Evolutionary conservation across 2,888 invertebrate species (phyloP), one percentile per base, ranked within the genome.

Genomic region (Heteromurus nitidus): DNA sequence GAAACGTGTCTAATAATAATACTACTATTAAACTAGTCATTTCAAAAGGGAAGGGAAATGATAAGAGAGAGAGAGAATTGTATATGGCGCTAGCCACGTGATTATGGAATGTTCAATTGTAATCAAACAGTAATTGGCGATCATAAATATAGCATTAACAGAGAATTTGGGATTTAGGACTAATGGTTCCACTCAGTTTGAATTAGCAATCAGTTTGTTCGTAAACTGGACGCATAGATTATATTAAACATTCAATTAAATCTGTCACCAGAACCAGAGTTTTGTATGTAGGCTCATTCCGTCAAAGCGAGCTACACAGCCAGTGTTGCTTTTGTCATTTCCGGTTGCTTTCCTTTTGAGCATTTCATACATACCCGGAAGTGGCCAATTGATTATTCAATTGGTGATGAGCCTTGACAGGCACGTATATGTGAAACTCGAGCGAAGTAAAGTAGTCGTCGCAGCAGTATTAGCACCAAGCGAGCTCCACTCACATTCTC

Each of bases 371-470:
- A 75, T 70, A 83, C 83, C 83, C 83, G 85, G 85, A 85, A 85
- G 85, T 82, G 73, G 74, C 76, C 80, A 83, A 85, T 85, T 84
- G 84, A 84, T 84, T 84, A 84, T 84, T 82, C 81, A 81, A 81
- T 81, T 81, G 81, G 70, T 81, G 81, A 81, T 75, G 81, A 81
- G 69, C 81, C 81, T 81, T 81, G 81, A 81, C 75, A 75, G 75
- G 81, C 81, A 47, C 68, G 60, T 70, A 81, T 60, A 24, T 11
- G n/a, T 47, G n/a, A n/a, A 47, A 47, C 22, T 22, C 22, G 53
- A 53, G 22, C 22, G 5, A 16, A 16, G 47, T 16, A n/a, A 11
- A 11, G 47, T n/a, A n/a, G n/a, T n/a, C n/a, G n/a, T n/a, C n/a
- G n/a, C n/a, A n/a, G n/a, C n/a, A n/a, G n/a, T n/a, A n/a, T n/a